Evolutionary conservation across 1,140 invertebrate species (phyloP), one percentile per base, ranked within the genome.

Genomic region (Cotesia vestalis): DNA sequence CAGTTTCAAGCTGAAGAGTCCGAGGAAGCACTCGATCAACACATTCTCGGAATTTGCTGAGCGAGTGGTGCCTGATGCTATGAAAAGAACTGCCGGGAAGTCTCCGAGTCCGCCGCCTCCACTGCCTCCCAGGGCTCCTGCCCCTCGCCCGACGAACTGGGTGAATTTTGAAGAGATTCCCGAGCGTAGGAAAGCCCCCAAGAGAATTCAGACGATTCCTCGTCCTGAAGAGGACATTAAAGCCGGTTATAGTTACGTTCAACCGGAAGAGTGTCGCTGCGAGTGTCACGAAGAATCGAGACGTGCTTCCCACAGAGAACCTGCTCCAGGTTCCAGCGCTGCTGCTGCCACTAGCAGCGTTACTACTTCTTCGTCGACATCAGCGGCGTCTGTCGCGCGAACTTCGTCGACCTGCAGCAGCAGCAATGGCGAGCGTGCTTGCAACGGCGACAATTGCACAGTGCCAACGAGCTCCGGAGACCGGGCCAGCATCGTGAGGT

Each of bases 121-220:
- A 60, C 82, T 88, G 72, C 88, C 88, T 11, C 88, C 89, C 1
- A 85, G 85, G 79, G 88, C 84, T 59, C 81, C 82, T 5, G 72
- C 73, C 8, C 4, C 68, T 4, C 79, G 83, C 11, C 86, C 88
- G 2, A 86, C 82, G 0, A 91, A 91, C 66, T 96, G 94, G 94
- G 93, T 96, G 36, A 94, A 94, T 79, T 95, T 95, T 80, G 93
- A 94, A 81, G 94, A 95, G 77, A 91, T 95, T 66, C 94, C 94
- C 0, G 94, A 95, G 81, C 90, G 90, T 74, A 87, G 92, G 17
- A 94, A 94, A 81, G 88, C 91, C 61, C 92, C 94, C 9, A 94
- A 93, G 83, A 88, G 92, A 69, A 94, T 95, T 74, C 93, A 94
- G 77, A 94, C 93, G 6, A 89, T 95, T 75, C 93, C 93, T 4